phyloP scores from a whole-genome alignment of 2,888 invertebrate species.

The Cephus pygmeus region DNA sequence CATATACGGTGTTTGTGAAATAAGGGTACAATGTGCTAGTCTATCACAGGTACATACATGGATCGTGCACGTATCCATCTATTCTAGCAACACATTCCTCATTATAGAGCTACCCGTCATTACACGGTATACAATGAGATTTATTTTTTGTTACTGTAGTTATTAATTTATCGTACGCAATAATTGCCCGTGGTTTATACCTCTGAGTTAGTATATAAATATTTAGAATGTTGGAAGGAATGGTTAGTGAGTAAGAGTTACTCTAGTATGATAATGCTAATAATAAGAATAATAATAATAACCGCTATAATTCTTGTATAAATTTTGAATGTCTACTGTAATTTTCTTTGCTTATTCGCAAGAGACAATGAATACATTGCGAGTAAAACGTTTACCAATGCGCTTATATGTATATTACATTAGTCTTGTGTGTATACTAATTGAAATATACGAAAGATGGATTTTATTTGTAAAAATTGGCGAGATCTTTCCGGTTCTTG shows the following conservation, averaged over 20 bases:
- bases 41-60: slow-evolving; percentile 57
- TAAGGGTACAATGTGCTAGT: slow-evolving; percentile 49
- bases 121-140: slow-evolving; percentile 4
- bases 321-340: slow-evolving; percentile 22
- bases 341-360: not conserved
- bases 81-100: slow-evolving; percentile 17
- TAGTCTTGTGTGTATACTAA: not conserved
- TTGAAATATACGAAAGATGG: not conserved
- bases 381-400: not conserved
- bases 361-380: not conserved
- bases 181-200: slow-evolving; percentile 5
- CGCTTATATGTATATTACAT: not conserved
- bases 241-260: slow-evolving; percentile 18
- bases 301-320: not conserved
- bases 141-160: not conserved
- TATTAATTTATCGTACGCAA: slow-evolving; percentile 18
- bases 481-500: not conserved
- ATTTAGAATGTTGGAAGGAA: slow-evolving; percentile 19
- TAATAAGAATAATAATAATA: not conserved
- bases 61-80: slow-evolving; percentile 37
- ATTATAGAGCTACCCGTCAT: slow-evolving; percentile 13
- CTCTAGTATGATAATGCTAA: not conserved
- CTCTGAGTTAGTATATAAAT: slow-evolving; percentile 17
- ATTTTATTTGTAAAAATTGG: not conserved
- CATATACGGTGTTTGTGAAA: slow-evolving; percentile 12